These are phyloP conservation scores for Pristiophorus japonicus DNA, from an alignment of 2,113 vertebrate genomes.

Conservation along the genomic window DNA sequence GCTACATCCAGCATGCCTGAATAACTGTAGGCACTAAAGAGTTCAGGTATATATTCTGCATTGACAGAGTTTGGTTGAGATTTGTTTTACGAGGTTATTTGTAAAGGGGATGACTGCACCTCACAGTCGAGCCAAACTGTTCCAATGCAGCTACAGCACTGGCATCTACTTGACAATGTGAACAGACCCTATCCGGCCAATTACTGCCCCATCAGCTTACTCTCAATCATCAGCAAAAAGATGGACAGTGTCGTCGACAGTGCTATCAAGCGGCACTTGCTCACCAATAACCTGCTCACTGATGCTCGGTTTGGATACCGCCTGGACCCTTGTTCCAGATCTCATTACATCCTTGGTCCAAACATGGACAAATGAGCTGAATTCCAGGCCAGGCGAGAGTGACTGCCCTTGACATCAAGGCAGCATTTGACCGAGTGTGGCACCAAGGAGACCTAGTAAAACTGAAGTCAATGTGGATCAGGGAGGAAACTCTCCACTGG, in stretches of 20 bases:
- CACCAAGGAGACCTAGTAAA: no score
- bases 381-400: no score
- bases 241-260: not conserved
- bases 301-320: not conserved
- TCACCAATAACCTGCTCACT: not conserved
- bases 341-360: not conserved
- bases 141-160: not conserved
- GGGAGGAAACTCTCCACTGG: not conserved
- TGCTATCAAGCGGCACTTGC: not conserved
- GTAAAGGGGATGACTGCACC: not conserved
- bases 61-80: not conserved
- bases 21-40: not conserved
- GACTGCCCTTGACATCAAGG: no score
- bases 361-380: not conserved
- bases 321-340: not conserved
- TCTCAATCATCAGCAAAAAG: not conserved
- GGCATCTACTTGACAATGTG: not conserved
- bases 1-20: not conserved
- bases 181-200: no score
- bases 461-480: not conserved
- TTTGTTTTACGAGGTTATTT: not conserved
- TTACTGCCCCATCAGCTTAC: not conserved
- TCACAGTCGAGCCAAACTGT: not conserved
- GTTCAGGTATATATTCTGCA: not conserved
- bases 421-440: no score